Conservation (phyloP, 1,140 invertebrate species). For the Galendromus occidentalis region DNA sequence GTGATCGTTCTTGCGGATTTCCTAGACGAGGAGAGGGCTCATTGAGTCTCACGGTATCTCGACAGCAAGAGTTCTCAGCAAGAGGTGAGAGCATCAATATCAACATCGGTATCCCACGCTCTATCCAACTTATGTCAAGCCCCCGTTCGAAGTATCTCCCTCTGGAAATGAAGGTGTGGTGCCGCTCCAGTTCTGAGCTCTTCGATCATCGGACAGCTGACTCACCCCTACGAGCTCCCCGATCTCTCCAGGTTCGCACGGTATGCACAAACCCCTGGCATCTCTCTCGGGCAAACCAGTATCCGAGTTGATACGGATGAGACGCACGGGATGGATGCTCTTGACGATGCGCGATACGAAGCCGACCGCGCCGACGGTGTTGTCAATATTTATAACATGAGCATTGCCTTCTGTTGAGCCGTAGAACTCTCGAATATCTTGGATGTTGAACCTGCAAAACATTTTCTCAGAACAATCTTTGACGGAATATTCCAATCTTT, state of each 20-base stretch:
- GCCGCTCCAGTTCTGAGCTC: no score
- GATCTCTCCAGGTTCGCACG: slow-evolving; percentile 31
- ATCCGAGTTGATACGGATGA: slow-evolving; percentile 35
- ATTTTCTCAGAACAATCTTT: no score
- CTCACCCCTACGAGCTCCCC: not conserved
- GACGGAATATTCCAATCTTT: no score
- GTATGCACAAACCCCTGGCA: slow-evolving; percentile 33
- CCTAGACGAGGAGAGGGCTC: not conserved
- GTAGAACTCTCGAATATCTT: slow-evolving; percentile 33
- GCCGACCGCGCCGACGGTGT: slow-evolving; percentile 77
- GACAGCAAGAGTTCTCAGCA: no score
- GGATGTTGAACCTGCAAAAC: slow-evolving; percentile 26
- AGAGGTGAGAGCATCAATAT: no score
- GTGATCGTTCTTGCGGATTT: slow-evolving; percentile 34
- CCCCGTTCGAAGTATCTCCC: no score
- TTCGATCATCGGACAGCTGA: no score
- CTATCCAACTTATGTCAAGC: no score
- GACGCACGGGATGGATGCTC: slow-evolving; percentile 55
- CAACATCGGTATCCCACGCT: no score
- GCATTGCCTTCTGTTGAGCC: slow-evolving; percentile 36
- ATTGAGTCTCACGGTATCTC: no score
- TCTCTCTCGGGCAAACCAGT: slow-evolving; percentile 31
- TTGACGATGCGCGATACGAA: slow-evolving; percentile 75
- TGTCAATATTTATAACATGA: slow-evolving; percentile 55
- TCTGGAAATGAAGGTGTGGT: no score